phyloP scores from a whole-genome alignment of 2,797 vertebrate genomes.

The Centroberyx gerrardi region DNA sequence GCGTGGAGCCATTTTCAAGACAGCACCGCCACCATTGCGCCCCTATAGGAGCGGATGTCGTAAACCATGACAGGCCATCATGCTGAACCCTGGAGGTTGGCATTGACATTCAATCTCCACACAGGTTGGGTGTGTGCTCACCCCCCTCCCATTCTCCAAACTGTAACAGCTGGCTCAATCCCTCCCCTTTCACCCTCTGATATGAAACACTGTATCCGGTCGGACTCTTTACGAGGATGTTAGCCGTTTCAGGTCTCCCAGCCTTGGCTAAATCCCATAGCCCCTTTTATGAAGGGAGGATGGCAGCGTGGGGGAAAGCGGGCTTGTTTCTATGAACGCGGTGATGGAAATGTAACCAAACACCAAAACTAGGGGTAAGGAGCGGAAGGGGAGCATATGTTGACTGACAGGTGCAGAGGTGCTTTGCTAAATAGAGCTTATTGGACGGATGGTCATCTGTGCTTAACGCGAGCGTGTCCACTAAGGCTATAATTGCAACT shows the following conservation, averaged over 20 bases:
- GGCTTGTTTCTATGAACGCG: constrained; percentile 50
- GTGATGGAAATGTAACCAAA: constrained; percentile 82
- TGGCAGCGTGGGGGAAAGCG: constrained; percentile 38
- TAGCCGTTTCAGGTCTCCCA: constrained; percentile 70
- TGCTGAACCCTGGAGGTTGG: constrained; percentile 53
- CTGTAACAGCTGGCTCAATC: constrained; percentile 82
- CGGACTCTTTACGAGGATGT: constrained; percentile 84
- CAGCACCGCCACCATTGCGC: constrained; percentile 10
- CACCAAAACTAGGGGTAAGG: constrained; percentile 76
- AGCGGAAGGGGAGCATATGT: constrained; percentile 76
- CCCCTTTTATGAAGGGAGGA: constrained; percentile 71
- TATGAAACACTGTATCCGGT: constrained; percentile 82
- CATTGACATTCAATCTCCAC: constrained; percentile 77
- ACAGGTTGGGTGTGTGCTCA: constrained; percentile 49
- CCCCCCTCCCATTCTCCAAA: constrained; percentile 11
- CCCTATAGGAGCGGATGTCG: constrained; percentile 52
- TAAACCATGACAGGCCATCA: constrained; percentile 64
- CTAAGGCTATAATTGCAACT: constrained; percentile 60
- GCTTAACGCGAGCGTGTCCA: constrained; percentile 53
- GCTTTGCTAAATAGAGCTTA: constrained; percentile 66
- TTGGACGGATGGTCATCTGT: constrained; percentile 57
- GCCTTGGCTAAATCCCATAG: constrained; percentile 78
- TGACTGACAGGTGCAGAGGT: constrained; percentile 83
- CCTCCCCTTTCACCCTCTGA: constrained; percentile 71
- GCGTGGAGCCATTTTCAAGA: not conserved